phyloP scores from a whole-genome alignment of 2,113 vertebrate species.

The Lepidothrix coronata region DNA sequence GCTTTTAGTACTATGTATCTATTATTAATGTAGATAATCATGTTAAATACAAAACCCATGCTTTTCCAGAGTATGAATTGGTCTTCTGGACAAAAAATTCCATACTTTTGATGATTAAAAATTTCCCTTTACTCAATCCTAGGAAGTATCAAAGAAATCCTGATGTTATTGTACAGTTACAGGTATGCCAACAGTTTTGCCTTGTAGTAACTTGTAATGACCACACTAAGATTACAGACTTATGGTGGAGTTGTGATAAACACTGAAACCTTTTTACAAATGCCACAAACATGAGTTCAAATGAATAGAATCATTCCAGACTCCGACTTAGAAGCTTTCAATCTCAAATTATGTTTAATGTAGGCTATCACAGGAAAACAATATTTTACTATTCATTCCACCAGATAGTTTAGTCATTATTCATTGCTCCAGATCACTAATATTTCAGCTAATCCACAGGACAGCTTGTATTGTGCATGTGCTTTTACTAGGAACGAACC shows the following conservation, averaged over 20 bases:
- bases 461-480: not conserved
- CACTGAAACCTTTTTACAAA: not conserved
- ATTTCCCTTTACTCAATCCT: not conserved
- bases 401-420: not conserved
- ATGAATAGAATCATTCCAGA: not conserved
- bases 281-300: rapidly evolving
- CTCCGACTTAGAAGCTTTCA: not conserved
- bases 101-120: not conserved
- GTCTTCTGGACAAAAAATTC: not conserved
- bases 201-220: not conserved
- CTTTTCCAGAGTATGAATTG: not conserved
- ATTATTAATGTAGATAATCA: not conserved
- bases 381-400: not conserved
- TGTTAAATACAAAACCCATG: not conserved
- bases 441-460: not conserved
- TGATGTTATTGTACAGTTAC: not conserved
- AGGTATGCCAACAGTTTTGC: not conserved
- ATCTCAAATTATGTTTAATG: not conserved
- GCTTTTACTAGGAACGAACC: not conserved
- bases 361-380: not conserved
- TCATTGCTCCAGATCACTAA: not conserved
- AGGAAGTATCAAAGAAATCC: not conserved
- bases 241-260: not conserved
- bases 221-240: not conserved
- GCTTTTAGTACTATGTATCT: not conserved